phyloP scores from a whole-genome alignment of 2,797 vertebrate species.

The Clarias platycephalus region DNA sequence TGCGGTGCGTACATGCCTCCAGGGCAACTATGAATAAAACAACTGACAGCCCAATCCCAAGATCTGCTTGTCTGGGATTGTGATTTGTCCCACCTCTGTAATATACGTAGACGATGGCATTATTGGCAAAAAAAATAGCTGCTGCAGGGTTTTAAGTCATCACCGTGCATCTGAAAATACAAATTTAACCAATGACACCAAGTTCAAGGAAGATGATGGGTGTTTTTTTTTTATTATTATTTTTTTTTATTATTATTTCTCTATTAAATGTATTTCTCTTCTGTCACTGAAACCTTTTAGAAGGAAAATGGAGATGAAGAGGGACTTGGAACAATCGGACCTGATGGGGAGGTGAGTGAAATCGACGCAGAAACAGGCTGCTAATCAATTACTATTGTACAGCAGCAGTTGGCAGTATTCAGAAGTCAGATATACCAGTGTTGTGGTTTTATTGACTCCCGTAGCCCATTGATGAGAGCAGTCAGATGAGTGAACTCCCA shows the following conservation, averaged over 20 bases:
- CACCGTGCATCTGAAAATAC: background rate
- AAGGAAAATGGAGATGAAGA: constrained; percentile 89
- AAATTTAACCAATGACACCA: background rate
- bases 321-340: constrained; percentile 85
- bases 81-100: background rate
- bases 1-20: background rate
- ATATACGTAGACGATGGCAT: background rate
- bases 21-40: background rate
- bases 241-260: background rate
- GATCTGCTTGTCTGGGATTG: background rate
- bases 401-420: background rate
- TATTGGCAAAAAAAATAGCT: background rate
- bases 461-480: constrained; percentile 96
- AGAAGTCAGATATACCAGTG: background rate
- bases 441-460: constrained; percentile 31
- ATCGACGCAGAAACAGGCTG: constrained; percentile 7
- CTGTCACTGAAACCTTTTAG: constrained; percentile 67
- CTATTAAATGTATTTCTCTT: constrained; percentile 25
- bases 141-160: background rate
- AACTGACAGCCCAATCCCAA: background rate
- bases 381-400: background rate
- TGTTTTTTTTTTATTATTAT: background rate
- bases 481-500: constrained; percentile 97
- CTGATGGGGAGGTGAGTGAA: constrained; percentile 89
- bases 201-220: background rate